Conservation (phyloP, 2,888 invertebrate genomes). For the Lycocerus yunnanus region DNA sequence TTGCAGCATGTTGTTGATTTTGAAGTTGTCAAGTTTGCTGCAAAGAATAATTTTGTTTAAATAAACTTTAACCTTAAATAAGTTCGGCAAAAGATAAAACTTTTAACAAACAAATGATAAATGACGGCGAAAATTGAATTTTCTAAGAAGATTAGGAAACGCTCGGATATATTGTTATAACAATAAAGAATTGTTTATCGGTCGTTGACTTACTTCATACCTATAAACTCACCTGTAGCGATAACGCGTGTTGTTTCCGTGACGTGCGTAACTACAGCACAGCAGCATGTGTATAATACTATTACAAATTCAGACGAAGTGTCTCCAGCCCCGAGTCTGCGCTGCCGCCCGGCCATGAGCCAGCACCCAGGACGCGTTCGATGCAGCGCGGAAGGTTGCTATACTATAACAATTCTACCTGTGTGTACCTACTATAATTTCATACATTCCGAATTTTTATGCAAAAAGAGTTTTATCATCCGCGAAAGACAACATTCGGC, state of each 20-base stretch:
- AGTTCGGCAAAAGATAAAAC: not conserved
- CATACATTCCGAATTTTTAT: constrained; percentile 1
- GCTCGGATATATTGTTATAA: not conserved
- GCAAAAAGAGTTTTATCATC: not conserved
- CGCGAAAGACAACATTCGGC: not conserved
- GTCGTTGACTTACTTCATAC: constrained; percentile 50
- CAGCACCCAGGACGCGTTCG: constrained; percentile 49
- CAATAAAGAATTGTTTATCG: constrained; percentile 23
- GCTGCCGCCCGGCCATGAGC: constrained; percentile 40
- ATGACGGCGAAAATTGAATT: not conserved
- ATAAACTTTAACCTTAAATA: not conserved
- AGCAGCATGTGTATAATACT: constrained; percentile 60
- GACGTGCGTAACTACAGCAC: constrained; percentile 58
- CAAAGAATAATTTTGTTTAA: not conserved
- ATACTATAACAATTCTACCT: constrained; percentile 35
- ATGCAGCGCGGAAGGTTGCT: constrained; percentile 47
- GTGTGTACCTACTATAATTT: constrained; percentile 12
- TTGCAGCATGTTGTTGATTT: constrained; percentile 12
- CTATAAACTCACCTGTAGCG: constrained; percentile 49
- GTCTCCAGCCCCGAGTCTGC: constrained; percentile 45
- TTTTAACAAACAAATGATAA: not conserved
- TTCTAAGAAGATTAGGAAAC: not conserved
- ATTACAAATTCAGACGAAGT: constrained; percentile 55
- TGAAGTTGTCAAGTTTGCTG: constrained; percentile 5
- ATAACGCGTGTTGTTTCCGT: constrained; percentile 59